These are phyloP conservation scores for Sorex araneus DNA, from an alignment of 2,113 vertebrate species.

Conservation along the genomic window DNA sequence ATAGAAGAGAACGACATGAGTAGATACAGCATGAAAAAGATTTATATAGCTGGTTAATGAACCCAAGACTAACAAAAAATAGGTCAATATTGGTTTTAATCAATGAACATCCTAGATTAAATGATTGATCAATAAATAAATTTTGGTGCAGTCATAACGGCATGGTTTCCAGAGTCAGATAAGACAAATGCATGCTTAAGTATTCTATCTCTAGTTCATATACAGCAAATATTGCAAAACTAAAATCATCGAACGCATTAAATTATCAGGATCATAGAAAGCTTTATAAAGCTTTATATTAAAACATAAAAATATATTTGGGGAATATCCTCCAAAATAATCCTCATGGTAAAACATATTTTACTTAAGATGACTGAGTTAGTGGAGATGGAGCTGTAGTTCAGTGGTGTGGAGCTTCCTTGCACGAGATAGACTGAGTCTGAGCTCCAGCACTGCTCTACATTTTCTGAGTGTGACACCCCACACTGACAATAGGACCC, in stretches of 20 bases:
- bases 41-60: neutral
- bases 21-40: neutral
- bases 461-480: too few relatives aligned
- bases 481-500: too few relatives aligned
- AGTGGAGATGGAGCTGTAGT: too few relatives aligned
- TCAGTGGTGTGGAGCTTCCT: too few relatives aligned
- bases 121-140: constrained; percentile 57
- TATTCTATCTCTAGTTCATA: constrained; percentile 62
- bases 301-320: too few relatives aligned
- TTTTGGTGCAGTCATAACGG: constrained; percentile 18
- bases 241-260: constrained; percentile 17
- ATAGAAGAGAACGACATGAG: neutral
- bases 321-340: neutral
- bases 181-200: constrained; percentile 61
- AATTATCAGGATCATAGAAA: constrained; percentile 27
- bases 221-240: constrained; percentile 30
- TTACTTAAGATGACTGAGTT: too few relatives aligned
- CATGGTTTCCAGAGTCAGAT: constrained; percentile 48
- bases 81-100: constrained; percentile 26
- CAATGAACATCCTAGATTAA: constrained; percentile 41
- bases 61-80: constrained; percentile 27
- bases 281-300: too few relatives aligned
- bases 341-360: neutral
- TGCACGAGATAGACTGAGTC: too few relatives aligned
- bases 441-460: too few relatives aligned